Conservation (phyloP, 1,140 invertebrate genomes). For the Dendroctonus ponderosae region DNA sequence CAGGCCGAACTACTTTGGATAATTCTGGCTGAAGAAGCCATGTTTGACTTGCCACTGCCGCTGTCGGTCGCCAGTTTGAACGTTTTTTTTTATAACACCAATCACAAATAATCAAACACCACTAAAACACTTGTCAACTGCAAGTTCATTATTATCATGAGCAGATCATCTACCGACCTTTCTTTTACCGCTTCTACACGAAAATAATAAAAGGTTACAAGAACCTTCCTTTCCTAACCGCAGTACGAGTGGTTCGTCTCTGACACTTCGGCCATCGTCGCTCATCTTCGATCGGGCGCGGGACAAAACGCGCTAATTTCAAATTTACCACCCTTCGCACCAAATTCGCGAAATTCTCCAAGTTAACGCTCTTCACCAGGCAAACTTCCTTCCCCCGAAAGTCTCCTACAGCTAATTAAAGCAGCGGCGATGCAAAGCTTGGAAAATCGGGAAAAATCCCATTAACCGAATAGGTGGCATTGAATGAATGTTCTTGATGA, state of each 20-base stretch:
- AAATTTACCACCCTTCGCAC: slow-evolving; percentile 14
- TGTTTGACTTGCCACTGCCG: slow-evolving; percentile 59
- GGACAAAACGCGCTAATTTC: slow-evolving; percentile 23
- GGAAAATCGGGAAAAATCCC: too few species aligned
- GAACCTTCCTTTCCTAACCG: slow-evolving; percentile 43
- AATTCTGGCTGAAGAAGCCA: slow-evolving; percentile 82
- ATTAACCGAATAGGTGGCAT: too few species aligned
- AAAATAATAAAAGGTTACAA: slow-evolving; percentile 49
- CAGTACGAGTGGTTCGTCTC: slow-evolving; percentile 46
- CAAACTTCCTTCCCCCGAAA: too few species aligned
- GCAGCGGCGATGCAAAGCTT: too few species aligned
- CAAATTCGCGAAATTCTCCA: too few species aligned
- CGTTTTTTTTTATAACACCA: slow-evolving; percentile 45
- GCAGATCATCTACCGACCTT: slow-evolving; percentile 46
- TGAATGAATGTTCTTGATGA: too few species aligned
- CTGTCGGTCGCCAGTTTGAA: slow-evolving; percentile 52
- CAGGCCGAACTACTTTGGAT: slow-evolving; percentile 92
- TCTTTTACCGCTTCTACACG: slow-evolving; percentile 35
- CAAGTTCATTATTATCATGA: slow-evolving; percentile 52
- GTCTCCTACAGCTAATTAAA: too few species aligned
- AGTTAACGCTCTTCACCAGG: too few species aligned
- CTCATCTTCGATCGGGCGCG: slow-evolving; percentile 41
- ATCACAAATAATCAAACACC: slow-evolving; percentile 43
- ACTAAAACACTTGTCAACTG: slow-evolving; percentile 42
- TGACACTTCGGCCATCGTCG: slow-evolving; percentile 41